phyloP scores from a whole-genome alignment of 2,113 vertebrate genomes.

The Pheucticus melanocephalus region DNA sequence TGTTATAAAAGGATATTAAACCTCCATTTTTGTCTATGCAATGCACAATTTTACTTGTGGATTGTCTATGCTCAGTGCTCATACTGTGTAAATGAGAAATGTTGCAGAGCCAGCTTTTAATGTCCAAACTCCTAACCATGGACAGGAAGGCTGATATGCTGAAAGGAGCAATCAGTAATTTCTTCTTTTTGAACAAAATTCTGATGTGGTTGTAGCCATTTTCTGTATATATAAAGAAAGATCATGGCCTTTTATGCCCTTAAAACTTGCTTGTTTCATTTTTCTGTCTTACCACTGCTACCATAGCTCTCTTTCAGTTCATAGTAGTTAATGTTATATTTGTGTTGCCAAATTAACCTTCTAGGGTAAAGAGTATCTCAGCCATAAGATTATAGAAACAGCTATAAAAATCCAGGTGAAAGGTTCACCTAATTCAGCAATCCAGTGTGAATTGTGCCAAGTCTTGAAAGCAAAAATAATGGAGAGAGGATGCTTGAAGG shows the following conservation, averaged over 20 bases:
- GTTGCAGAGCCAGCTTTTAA: neutral
- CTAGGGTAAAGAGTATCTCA: neutral
- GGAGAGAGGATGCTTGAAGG: neutral
- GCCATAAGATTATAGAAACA: neutral
- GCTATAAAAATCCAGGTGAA: neutral
- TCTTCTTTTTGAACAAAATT: neutral
- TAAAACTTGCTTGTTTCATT: neutral
- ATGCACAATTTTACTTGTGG: neutral
- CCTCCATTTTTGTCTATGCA: neutral
- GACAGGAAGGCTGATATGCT: neutral
- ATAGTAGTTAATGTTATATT: neutral
- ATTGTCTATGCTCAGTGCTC: neutral
- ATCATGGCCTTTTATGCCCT: neutral
- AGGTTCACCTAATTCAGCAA: neutral
- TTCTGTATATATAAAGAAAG: neutral
- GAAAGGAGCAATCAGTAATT: neutral
- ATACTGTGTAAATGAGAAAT: neutral
- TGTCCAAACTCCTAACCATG: neutral
- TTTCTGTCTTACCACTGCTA: neutral
- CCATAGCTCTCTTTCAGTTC: neutral
- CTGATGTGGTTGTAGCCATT: neutral
- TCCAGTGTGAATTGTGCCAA: neutral
- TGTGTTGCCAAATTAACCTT: neutral
- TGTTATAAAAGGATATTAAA: neutral
- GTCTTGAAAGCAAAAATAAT: neutral